Conservation (phyloP, 2,797 vertebrate genomes). For the Chelonia mydas region DNA sequence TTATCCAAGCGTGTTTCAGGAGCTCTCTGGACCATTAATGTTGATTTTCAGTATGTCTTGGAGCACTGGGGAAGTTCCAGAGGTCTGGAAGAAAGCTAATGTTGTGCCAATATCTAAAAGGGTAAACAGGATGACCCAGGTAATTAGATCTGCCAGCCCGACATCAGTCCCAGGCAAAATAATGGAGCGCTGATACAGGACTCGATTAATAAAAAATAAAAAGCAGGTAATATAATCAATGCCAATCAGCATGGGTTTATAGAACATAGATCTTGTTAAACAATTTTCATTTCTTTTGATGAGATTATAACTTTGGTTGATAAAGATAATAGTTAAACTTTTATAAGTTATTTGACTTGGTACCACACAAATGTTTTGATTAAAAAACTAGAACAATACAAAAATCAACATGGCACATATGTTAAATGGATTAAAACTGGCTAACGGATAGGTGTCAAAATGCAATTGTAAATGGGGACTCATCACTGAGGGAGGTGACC, state of each 20-base stretch:
- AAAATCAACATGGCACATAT: too few species aligned
- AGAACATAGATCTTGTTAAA: too few species aligned
- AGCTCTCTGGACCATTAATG: not conserved
- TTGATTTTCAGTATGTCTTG: not conserved
- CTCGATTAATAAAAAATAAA: not conserved
- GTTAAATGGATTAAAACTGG: too few species aligned
- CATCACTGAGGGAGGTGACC: too few species aligned
- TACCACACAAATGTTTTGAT: too few species aligned
- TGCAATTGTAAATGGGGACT: too few species aligned
- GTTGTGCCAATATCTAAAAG: not conserved
- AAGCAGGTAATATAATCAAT: not conserved
- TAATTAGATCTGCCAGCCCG: not conserved
- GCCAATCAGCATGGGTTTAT: not conserved
- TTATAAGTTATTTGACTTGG: too few species aligned
- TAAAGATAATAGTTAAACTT: too few species aligned
- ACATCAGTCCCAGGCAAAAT: not conserved
- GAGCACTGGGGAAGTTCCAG: not conserved
- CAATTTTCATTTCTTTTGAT: too few species aligned
- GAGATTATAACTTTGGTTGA: too few species aligned
- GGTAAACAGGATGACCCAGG: not conserved
- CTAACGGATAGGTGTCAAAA: too few species aligned
- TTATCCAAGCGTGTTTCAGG: not conserved
- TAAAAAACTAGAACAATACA: too few species aligned
- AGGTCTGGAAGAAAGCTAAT: not conserved
- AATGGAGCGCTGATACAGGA: not conserved